Conservation (phyloP, 1,140 invertebrate genomes). For the Pollicipes pollicipes region DNA sequence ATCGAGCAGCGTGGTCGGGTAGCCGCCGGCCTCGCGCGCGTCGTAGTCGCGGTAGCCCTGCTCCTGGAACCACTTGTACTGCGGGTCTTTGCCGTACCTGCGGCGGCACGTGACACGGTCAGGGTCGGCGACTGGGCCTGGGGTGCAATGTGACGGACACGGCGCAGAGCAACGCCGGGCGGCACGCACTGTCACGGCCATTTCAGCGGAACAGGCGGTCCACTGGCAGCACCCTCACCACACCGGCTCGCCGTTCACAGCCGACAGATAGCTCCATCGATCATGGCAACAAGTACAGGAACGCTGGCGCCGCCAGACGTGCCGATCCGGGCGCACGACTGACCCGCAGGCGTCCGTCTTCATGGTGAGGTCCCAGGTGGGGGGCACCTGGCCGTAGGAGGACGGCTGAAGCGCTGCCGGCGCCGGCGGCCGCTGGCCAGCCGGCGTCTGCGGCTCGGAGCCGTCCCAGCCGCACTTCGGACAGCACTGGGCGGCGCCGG, state of each 20-base stretch:
- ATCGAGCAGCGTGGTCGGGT: constrained; percentile 1
- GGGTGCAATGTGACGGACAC: too few relatives aligned
- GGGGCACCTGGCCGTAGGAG: constrained; percentile 12
- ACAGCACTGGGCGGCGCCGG: too few relatives aligned
- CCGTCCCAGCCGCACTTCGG: neutral
- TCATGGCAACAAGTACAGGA: too few relatives aligned
- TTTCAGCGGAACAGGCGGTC: too few relatives aligned
- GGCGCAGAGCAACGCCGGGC: too few relatives aligned
- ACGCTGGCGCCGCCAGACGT: too few relatives aligned
- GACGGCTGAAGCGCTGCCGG: constrained; percentile 6
- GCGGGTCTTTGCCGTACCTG: constrained; percentile 2
- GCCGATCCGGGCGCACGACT: neutral
- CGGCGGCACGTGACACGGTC: too few relatives aligned
- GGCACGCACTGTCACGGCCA: too few relatives aligned
- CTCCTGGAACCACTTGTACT: constrained; percentile 10
- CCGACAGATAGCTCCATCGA: too few relatives aligned
- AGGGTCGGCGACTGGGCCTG: too few relatives aligned
- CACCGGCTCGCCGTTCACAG: too few relatives aligned
- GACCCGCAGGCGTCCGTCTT: constrained; percentile 10
- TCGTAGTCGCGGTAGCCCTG: constrained; percentile 8
- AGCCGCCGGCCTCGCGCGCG: constrained; percentile 9
- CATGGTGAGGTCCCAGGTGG: constrained; percentile 14
- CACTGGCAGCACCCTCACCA: too few relatives aligned
- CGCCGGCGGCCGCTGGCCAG: neutral
- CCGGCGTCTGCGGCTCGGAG: neutral